Evolutionary conservation across 2,113 vertebrate genomes (phyloP).

Genomic region (Phyllostomus discolor): DNA sequence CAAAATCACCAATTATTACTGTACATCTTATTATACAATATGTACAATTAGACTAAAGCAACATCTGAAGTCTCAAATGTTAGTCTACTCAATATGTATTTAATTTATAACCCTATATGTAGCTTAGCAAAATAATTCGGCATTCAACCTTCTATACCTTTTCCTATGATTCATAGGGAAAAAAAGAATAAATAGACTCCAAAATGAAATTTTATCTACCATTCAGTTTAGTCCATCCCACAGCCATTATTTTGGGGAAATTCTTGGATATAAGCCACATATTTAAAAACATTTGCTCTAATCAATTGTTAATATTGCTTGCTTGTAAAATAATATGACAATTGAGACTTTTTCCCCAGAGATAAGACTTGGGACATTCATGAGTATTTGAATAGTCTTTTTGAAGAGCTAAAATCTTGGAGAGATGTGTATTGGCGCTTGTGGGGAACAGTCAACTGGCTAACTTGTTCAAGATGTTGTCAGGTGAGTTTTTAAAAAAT

Average conservation of each 20-base stretch:
- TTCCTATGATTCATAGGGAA: not conserved
- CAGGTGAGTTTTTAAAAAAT: conserved; percentile 80
- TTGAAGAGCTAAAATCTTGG: conserved; percentile 97
- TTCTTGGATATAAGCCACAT: conserved; percentile 22
- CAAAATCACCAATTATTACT: not conserved
- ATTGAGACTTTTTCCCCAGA: conserved; percentile 78
- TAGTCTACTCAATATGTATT: not conserved
- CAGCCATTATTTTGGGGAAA: not conserved
- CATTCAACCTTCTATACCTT: not conserved
- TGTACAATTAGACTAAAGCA: not conserved
- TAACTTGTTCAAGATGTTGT: conserved; percentile 91
- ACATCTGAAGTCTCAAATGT: not conserved
- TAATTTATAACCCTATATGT: not conserved
- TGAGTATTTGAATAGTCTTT: conserved; percentile 88
- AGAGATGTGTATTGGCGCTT: conserved; percentile 96
- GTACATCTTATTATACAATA: not conserved
- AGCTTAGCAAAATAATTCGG: not conserved
- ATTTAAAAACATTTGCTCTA: conserved; percentile 8
- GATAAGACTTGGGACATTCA: conserved; percentile 96
- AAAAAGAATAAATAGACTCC: not conserved
- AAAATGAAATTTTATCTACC: not conserved
- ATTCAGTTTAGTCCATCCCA: not conserved
- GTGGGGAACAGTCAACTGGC: conserved; percentile 94
- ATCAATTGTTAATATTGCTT: conserved; percentile 16
- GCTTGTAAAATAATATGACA: conserved; percentile 28